Percentiles rank a stretch among this genome's conserved stretches.
phyloP scores from a whole-genome alignment of 2,797 vertebrate genomes.

The Nothura maculosa region DNA sequence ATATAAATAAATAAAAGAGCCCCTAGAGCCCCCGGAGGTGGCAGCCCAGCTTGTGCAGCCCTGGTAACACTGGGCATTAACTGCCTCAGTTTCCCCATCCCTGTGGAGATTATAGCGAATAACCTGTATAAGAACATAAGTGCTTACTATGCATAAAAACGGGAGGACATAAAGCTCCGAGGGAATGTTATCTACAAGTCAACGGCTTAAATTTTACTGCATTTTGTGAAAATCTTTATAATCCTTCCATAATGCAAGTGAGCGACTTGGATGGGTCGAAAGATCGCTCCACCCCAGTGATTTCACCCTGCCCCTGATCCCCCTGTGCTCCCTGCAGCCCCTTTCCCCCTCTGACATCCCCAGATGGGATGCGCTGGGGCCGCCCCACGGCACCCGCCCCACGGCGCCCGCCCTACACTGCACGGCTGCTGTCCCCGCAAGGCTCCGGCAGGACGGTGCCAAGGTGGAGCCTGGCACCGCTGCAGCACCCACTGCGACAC shows the following conservation, averaged over 20 bases:
- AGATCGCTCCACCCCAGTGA: background rate
- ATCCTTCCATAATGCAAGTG: background rate
- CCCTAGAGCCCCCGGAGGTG: background rate
- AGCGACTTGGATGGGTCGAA: background rate
- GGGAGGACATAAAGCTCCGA: background rate
- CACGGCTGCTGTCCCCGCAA: too few relatives aligned
- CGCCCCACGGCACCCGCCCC: too few relatives aligned
- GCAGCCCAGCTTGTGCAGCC: background rate
- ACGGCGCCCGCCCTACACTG: too few relatives aligned
- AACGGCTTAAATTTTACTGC: background rate
- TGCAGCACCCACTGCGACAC: background rate
- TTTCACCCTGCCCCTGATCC: background rate
- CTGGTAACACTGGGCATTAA: background rate
- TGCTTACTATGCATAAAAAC: background rate
- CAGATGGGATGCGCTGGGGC: too few relatives aligned
- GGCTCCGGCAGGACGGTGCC: too few relatives aligned
- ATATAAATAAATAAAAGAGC: background rate
- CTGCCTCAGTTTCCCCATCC: background rate
- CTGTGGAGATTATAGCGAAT: background rate
- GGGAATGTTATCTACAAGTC: rapidly evolving
- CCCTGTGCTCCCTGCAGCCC: background rate
- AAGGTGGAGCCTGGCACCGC: too few relatives aligned
- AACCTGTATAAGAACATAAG: background rate
- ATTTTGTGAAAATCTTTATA: background rate
- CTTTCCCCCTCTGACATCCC: background rate